These are phyloP conservation scores for Aphelenchoides bicaudatus DNA, from an alignment of 2,888 invertebrate species.

Conservation along the genomic window DNA sequence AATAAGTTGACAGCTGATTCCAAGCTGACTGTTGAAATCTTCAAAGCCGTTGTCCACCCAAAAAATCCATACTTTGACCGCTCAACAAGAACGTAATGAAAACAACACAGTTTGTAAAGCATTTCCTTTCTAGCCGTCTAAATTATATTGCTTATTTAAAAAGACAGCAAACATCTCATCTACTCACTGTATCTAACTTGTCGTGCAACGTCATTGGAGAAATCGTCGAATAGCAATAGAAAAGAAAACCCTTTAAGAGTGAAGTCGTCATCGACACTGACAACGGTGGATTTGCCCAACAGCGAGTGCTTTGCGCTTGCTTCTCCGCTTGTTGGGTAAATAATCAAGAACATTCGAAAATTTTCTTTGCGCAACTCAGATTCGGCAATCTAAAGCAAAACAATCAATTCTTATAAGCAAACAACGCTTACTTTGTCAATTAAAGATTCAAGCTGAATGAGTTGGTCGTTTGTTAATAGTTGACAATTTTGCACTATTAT, in stretches of 20 bases:
- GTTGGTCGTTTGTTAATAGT: constrained; percentile 23
- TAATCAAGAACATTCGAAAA: constrained; percentile 33
- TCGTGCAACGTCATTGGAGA: constrained; percentile 24
- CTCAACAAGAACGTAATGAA: constrained; percentile 32
- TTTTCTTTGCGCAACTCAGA: constrained; percentile 19
- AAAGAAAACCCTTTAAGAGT: constrained; percentile 26
- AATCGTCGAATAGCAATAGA: constrained; percentile 34
- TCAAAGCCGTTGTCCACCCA: constrained; percentile 30
- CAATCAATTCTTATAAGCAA: background rate
- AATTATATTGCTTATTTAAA: constrained; percentile 15
- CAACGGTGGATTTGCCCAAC: constrained; percentile 27
- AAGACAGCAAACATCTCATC: background rate
- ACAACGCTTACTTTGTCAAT: constrained; percentile 10
- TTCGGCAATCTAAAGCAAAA: constrained; percentile 27
- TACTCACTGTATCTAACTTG: constrained; percentile 22
- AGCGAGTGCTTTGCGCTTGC: constrained; percentile 23
- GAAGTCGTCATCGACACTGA: constrained; percentile 32
- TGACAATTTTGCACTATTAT: constrained; percentile 37
- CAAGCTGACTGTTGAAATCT: constrained; percentile 23
- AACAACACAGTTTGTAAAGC: constrained; percentile 37
- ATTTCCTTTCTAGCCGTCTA: constrained; percentile 25
- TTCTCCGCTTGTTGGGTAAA: constrained; percentile 32
- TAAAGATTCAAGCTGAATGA: constrained; percentile 14
- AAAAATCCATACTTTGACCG: constrained; percentile 34
- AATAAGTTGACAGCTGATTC: constrained; percentile 32